phyloP scores from a whole-genome alignment of 2,888 invertebrate genomes.

The Dicroscelio sp. region DNA sequence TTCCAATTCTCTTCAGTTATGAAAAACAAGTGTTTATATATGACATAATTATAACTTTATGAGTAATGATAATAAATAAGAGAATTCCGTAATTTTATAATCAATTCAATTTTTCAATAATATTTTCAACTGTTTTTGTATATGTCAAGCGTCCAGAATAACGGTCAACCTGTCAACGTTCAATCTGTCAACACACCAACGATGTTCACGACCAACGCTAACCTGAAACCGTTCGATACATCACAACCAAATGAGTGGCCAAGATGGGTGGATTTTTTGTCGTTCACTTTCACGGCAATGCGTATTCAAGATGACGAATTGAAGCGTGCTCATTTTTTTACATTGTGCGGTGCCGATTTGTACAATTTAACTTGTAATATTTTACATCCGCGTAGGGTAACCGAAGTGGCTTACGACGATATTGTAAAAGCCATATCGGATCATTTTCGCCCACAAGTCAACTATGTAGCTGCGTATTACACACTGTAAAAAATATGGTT shows the following conservation, averaged over 20 bases:
- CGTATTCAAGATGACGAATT: background rate
- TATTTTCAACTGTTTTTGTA: too few species aligned
- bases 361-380: too few species aligned
- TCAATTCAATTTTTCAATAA: too few species aligned
- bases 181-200: too few species aligned
- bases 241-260: background rate
- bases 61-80: too few species aligned
- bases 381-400: background rate
- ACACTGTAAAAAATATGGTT: too few species aligned
- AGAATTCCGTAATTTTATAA: too few species aligned
- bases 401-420: background rate
- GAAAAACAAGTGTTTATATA: too few species aligned
- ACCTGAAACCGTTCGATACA: background rate
- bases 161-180: too few species aligned
- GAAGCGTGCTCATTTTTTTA: background rate
- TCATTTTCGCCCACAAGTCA: conserved; percentile 9
- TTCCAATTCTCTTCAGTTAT: too few species aligned
- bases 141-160: too few species aligned
- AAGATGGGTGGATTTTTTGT: background rate
- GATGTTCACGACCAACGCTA: background rate
- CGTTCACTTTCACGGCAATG: background rate
- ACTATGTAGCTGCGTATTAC: background rate
- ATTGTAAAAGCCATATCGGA: background rate
- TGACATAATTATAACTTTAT: too few species aligned
- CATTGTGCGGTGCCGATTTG: background rate